phyloP scores from a whole-genome alignment of 1,140 invertebrate species.

The Hycleus phaleratus region DNA sequence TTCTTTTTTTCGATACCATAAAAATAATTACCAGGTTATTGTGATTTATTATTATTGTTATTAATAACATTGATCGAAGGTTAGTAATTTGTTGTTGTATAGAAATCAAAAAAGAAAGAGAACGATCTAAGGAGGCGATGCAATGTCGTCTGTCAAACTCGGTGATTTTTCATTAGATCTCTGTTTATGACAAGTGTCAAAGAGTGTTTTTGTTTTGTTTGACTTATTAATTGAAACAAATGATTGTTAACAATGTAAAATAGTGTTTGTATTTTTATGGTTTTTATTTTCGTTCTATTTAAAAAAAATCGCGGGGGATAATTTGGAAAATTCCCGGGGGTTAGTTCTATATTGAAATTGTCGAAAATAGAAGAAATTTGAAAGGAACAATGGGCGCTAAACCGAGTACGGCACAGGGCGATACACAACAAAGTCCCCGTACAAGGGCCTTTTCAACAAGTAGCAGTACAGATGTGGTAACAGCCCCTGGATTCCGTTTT shows the following conservation, averaged over 20 bases:
- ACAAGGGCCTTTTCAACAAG: slow-evolving; percentile 70
- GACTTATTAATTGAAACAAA: neutral
- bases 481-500: slow-evolving; percentile 61
- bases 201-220: slow-evolving; percentile 5
- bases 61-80: neutral
- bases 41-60: neutral
- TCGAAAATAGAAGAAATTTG: neutral
- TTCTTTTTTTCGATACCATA: neutral
- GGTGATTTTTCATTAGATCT: slow-evolving; percentile 14
- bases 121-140: neutral
- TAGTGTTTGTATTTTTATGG: neutral
- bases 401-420: slow-evolving; percentile 66
- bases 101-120: neutral
- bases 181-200: slow-evolving; percentile 23
- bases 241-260: slow-evolving; percentile 8
- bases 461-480: slow-evolving; percentile 59
- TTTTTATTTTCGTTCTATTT: neutral
- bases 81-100: neutral
- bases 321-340: neutral
- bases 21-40: neutral
- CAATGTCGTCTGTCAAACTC: slow-evolving; percentile 19
- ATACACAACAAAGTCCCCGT: slow-evolving; percentile 55
- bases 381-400: slow-evolving; percentile 64
- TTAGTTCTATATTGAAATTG: neutral
- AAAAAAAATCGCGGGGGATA: neutral